Evolutionary conservation across 2,888 invertebrate species (phyloP), one percentile per base, ranked within the genome.

Genomic region (Diarsia rubi): DNA sequence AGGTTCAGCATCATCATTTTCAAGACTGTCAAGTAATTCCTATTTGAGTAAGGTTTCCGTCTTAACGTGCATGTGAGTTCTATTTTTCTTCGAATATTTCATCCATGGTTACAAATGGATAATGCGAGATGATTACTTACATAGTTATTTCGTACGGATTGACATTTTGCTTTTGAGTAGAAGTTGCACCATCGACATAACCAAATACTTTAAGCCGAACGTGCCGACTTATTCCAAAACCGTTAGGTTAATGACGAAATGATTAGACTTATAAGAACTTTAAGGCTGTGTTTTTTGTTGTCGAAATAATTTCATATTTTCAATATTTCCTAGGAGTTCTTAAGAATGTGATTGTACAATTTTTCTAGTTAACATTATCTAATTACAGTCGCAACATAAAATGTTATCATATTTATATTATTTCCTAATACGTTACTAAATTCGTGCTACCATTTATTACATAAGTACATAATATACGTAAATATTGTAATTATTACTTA

Each of bases 401-500:
- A 64, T 76, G 14, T 67, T 77, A 69, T 79, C 75, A 70, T 81
- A 70, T 75, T 67, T 19, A 73, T 68, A 72, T 57, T 37, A 75
- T 82, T 82, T 77, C 76, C 9, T 72, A 78, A 80, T 67, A 42
- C 11, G 27, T 31, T 66, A 37, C 49, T 31, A 62, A 69, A 65
- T 69, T 81, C 81, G 69, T 84, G 73, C 69, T 45, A 69, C 69
- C 21, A 59, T 73, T 69, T 70, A 81, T 85, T 82, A 69, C 75
- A 49, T 79, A 77, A 75, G 74, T 79, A 76, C 66, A 73, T 73
- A 64, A 70, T 70, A 78, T 78, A 75, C 47, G 70, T 78, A 75
- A 66, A 82, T 83, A 82, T 70, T 71, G 75, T 76, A 78, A 75
- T 81, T 75, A 78, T 86, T 79, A 82, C 74, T 78, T 85, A 82